Percentiles rank a stretch among this genome's conserved stretches.
Conservation (phyloP, 2,113 vertebrate species). For the Petroica traversi region DNA sequence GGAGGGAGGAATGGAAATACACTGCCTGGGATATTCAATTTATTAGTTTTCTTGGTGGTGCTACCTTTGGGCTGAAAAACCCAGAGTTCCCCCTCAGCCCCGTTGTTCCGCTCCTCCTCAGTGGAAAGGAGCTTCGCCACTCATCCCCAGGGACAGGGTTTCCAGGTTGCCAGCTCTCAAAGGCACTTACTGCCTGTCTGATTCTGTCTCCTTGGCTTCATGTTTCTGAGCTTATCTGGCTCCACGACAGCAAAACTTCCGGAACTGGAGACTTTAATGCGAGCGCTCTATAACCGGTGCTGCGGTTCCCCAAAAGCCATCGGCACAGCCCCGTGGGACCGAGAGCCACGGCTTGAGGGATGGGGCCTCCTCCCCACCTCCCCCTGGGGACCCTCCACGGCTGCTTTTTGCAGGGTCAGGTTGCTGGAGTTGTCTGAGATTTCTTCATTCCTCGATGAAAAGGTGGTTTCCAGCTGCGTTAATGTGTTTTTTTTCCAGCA, state of each 20-base stretch:
- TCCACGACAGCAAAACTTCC: neutral
- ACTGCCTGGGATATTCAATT: neutral
- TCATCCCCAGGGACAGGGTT: neutral
- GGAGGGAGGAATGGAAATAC: neutral
- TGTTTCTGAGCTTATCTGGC: neutral
- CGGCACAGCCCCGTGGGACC: rapidly evolving
- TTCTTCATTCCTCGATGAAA: neutral
- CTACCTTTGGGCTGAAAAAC: neutral
- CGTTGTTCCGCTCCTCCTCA: neutral
- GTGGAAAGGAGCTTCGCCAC: neutral
- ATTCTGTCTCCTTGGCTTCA: neutral
- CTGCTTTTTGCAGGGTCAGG: neutral
- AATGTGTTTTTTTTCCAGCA: neutral
- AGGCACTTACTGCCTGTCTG: neutral
- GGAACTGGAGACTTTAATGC: neutral
- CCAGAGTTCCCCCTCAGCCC: neutral
- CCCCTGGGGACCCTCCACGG: rapidly evolving
- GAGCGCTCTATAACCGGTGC: rapidly evolving
- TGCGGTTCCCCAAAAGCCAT: neutral
- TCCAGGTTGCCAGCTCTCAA: neutral
- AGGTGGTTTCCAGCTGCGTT: neutral
- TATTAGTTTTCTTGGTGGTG: neutral
- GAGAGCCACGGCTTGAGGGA: neutral
- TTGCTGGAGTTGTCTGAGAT: neutral
- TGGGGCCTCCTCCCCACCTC: neutral